Evolutionary conservation across 2,113 vertebrate species (phyloP).

Genomic region (Callospermophilus lateralis): DNA sequence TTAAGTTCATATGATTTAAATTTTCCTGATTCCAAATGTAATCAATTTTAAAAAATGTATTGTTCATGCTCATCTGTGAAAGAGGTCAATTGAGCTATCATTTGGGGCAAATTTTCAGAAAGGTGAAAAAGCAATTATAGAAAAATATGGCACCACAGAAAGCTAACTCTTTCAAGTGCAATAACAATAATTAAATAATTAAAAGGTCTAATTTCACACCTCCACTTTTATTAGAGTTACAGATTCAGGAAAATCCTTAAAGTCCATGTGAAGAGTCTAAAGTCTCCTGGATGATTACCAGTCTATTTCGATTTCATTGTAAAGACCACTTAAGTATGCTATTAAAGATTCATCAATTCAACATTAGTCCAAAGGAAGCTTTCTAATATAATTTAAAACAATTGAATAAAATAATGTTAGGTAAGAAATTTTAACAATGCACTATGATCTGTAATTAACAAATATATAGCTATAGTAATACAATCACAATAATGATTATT

Average conservation of each 20-base stretch:
- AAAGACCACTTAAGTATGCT: slow-evolving; percentile 24
- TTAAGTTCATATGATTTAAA: slow-evolving; percentile 23
- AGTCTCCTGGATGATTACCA: slow-evolving; percentile 65
- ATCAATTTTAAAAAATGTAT: background rate
- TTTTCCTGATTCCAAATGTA: background rate
- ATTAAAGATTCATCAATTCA: slow-evolving; percentile 51
- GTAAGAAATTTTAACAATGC: slow-evolving; percentile 38
- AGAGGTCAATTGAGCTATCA: background rate
- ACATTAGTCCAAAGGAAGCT: slow-evolving; percentile 45
- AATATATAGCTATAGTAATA: background rate
- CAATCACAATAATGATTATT: background rate
- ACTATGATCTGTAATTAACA: background rate
- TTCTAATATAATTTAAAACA: slow-evolving; percentile 22
- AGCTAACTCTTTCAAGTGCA: background rate
- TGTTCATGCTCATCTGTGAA: background rate
- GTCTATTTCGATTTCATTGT: background rate
- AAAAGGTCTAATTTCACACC: slow-evolving; percentile 13
- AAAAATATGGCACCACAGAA: slow-evolving; percentile 34
- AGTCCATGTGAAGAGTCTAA: background rate
- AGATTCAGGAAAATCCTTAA: slow-evolving; percentile 50
- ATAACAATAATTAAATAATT: slow-evolving; percentile 45
- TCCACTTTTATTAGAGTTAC: slow-evolving; percentile 39
- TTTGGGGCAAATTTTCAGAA: slow-evolving; percentile 53
- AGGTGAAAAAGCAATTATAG: background rate
- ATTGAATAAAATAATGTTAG: slow-evolving; percentile 57